These are phyloP conservation scores for Sphaeramia orbicularis DNA, from an alignment of 2,797 vertebrate species.

Conservation along the genomic window DNA sequence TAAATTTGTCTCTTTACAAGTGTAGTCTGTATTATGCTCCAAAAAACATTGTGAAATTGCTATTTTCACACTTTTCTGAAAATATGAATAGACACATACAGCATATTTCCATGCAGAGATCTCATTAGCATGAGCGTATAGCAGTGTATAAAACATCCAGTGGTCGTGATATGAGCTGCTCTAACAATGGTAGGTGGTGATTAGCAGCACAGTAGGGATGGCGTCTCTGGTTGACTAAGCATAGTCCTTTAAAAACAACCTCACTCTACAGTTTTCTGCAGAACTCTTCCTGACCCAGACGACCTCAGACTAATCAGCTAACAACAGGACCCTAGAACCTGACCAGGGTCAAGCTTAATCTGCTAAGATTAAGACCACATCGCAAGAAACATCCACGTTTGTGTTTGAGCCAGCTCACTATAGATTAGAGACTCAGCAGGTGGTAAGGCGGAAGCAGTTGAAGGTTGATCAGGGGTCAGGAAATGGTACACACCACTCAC, in stretches of 20 bases:
- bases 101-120: background rate
- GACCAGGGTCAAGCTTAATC: constrained; percentile 40
- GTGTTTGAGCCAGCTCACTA: constrained; percentile 1
- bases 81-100: too few relatives aligned
- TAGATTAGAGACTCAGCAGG: constrained; percentile 21
- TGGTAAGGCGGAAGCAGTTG: constrained; percentile 11
- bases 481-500: background rate
- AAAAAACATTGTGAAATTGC: too few relatives aligned
- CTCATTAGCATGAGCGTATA: background rate
- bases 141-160: constrained; percentile 2
- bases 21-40: too few relatives aligned
- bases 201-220: constrained; percentile 37
- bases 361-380: constrained; percentile 33
- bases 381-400: constrained; percentile 7
- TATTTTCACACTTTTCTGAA: too few relatives aligned
- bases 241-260: constrained; percentile 37
- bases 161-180: constrained; percentile 13
- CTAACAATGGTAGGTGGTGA: constrained; percentile 33
- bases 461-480: background rate
- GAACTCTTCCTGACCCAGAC: constrained; percentile 23
- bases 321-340: constrained; percentile 28
- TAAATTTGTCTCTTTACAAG: too few relatives aligned
- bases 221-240: constrained; percentile 28
- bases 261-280: constrained; percentile 21
- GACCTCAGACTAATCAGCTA: constrained; percentile 53